These are phyloP conservation scores for Equus quagga DNA, from an alignment of 2,113 vertebrate genomes.

Conservation along the genomic window DNA sequence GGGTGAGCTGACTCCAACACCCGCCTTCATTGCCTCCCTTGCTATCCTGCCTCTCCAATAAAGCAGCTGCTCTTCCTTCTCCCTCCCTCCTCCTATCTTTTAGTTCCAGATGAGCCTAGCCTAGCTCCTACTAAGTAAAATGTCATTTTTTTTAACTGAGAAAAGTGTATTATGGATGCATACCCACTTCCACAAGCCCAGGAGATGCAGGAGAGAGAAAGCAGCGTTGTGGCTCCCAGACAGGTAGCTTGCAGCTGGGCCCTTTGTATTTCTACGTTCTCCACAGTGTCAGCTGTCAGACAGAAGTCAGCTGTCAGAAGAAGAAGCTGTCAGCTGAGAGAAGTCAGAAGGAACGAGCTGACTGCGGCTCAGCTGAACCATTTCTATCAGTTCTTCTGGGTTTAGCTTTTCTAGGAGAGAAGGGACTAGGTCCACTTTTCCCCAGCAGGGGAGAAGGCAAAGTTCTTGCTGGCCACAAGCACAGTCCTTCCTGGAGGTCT, in stretches of 20 bases:
- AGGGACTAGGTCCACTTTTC: accelerated
- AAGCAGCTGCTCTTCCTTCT: not conserved
- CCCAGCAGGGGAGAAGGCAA: no score
- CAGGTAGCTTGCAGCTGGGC: not conserved
- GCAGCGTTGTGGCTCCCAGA: not conserved
- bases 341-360: not conserved
- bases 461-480: not conserved
- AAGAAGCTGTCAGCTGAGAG: no score
- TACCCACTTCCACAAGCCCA: not conserved
- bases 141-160: not conserved
- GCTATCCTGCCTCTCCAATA: not conserved
- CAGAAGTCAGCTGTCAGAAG: not conserved
- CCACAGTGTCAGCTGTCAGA: not conserved
- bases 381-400: not conserved
- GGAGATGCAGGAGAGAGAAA: not conserved
- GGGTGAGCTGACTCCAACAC: accelerated
- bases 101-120: not conserved
- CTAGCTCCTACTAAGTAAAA: not conserved
- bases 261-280: not conserved
- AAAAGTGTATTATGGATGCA: not conserved
- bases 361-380: not conserved
- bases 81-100: not conserved
- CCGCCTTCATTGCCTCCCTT: not conserved
- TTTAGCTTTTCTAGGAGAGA: not conserved
- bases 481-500: not conserved